A percentile compares a stretch with the other conserved stretches of the same genome.
phyloP scores from a whole-genome alignment of 2,797 vertebrate genomes.

The Oophaga sylvatica region DNA sequence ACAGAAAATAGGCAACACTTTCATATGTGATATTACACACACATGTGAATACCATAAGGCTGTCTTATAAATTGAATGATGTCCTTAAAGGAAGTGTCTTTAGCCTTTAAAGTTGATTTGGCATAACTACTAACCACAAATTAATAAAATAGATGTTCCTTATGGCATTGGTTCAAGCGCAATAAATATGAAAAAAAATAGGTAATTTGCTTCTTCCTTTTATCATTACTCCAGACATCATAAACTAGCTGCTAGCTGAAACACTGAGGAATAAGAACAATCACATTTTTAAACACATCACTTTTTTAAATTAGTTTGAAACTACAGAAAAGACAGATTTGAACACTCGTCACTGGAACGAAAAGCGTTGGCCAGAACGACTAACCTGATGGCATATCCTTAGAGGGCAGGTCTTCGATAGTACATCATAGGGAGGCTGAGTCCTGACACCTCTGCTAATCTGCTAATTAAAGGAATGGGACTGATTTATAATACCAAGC shows the following conservation, averaged over 20 bases:
- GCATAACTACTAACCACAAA: constrained; percentile 36
- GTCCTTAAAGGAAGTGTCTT: constrained; percentile 41
- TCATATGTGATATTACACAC: constrained; percentile 37
- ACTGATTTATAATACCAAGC: too few species aligned
- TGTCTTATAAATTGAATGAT: constrained; percentile 34
- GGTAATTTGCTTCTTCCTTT: neutral
- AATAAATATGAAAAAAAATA: constrained; percentile 6
- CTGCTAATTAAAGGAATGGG: too few species aligned
- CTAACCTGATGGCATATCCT: neutral
- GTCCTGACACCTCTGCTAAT: too few species aligned
- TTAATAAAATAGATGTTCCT: constrained; percentile 38
- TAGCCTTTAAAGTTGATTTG: constrained; percentile 40
- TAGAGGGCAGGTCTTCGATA: too few species aligned
- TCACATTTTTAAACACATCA: neutral
- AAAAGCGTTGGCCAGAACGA: neutral
- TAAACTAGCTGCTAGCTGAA: neutral
- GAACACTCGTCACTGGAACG: neutral
- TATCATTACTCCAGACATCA: neutral
- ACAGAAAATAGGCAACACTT: constrained; percentile 27
- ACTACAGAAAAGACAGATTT: neutral
- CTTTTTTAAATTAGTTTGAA: neutral
- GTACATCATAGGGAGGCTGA: too few species aligned
- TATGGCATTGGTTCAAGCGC: constrained; percentile 18
- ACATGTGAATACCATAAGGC: constrained; percentile 39
- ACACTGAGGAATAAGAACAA: neutral